These are phyloP conservation scores for Naso thynnoides DNA, from an alignment of 2,797 vertebrate species.

Conservation along the genomic window DNA sequence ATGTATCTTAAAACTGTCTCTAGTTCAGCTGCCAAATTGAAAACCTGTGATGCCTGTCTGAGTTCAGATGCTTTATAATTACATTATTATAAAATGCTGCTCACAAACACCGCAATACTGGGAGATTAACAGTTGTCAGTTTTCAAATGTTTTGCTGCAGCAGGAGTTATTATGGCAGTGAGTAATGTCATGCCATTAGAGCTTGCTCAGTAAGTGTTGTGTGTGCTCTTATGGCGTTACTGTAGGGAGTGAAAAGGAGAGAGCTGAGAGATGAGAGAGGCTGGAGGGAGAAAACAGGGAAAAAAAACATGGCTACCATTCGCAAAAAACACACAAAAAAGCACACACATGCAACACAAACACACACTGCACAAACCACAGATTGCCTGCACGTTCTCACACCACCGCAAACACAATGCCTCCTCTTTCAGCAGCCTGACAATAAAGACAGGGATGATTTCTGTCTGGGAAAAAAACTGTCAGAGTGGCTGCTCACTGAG, in stretches of 20 bases:
- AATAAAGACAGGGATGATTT: constrained; percentile 72
- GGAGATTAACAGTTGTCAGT: constrained; percentile 45
- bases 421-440: constrained; percentile 58
- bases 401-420: constrained; percentile 17
- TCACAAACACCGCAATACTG: constrained; percentile 46
- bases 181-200: constrained; percentile 65
- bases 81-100: constrained; percentile 44
- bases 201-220: constrained; percentile 53
- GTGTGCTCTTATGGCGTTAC: not conserved
- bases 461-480: constrained; percentile 58
- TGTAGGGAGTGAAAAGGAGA: constrained; percentile 33
- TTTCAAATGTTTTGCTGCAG: constrained; percentile 54
- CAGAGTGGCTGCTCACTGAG: constrained; percentile 58
- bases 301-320: constrained; percentile 66
- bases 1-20: constrained; percentile 8
- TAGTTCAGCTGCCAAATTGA: constrained; percentile 25
- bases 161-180: constrained; percentile 55
- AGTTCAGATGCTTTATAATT: constrained; percentile 46
- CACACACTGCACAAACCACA: constrained; percentile 38
- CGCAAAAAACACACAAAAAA: constrained; percentile 17
- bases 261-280: constrained; percentile 43
- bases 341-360: constrained; percentile 1
- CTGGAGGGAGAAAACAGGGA: constrained; percentile 53
- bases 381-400: constrained; percentile 17
- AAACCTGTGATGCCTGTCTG: constrained; percentile 20